Base-by-base conservation (phyloP, 2,113 vertebrate genomes). In the Gallinago jamesoni region DNA sequence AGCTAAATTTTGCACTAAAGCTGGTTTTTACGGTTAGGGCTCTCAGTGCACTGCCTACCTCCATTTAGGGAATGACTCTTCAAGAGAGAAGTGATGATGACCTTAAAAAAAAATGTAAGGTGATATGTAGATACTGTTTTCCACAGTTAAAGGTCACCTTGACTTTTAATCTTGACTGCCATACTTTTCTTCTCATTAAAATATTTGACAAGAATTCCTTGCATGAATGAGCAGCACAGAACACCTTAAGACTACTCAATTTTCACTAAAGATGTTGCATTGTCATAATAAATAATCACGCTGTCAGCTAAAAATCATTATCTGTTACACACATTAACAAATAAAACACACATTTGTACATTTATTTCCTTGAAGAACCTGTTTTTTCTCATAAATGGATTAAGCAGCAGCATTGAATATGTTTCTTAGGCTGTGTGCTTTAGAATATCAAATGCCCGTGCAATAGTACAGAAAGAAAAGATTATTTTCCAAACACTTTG, bases 121-220 rank as follows among this genome's bases (percentile, higher is more conserved):
- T 81, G 81, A 94, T 95, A 90, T 91, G 95, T 96, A 96, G 69
- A 93, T 93, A 94, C 41, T 82, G 96, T 81, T 93, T 95, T 94
- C 86, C 91, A 59, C 70, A 96, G 96, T 82, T 95, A 97, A 98
- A 98, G 97, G 97, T 97, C 98, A 98, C 97, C 97, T 98, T 98
- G 98, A 96, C 90, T 97, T 97, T 97, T 96, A 97, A 96, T 97
- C 96, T 95, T n/a, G 59, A 90, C 93, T 96, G 96, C 97, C 90
- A 96, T 91, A 95, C 87, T 97, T 98, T 98, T 92, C 97, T 93
- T 97, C 98, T 98, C 98, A 98, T 98, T 98, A 98, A 97, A 98
- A 98, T 97, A 98, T 97, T 97, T 98, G 98, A 98, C 97, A 98
- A 98, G 98, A 95, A 95, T 97, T 98, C 97, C 97, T 95, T 97